Evolutionary conservation across 2,888 invertebrate genomes (phyloP).

Genomic region (Steromphala cineraria): DNA sequence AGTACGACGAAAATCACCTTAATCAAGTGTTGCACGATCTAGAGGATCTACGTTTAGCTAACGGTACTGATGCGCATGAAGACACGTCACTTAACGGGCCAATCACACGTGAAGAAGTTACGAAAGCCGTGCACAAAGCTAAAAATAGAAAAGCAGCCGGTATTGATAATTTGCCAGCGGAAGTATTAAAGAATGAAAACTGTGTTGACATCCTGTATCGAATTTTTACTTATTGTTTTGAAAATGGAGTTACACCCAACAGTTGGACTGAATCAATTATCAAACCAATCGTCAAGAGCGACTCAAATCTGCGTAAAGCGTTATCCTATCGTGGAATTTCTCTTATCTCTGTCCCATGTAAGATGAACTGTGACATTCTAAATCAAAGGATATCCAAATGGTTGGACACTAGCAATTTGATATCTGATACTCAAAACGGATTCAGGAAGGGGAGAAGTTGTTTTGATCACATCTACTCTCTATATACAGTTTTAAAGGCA

Average conservation of each 20-base stretch:
- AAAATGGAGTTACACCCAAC: background rate
- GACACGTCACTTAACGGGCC: too few species aligned
- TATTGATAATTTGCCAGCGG: background rate
- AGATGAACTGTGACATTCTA: constrained; percentile 24
- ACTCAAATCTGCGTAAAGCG: background rate
- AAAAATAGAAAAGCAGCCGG: background rate
- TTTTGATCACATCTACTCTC: constrained; percentile 25
- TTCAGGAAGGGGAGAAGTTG: constrained; percentile 22
- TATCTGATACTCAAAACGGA: constrained; percentile 27
- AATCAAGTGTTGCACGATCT: background rate
- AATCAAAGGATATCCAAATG: constrained; percentile 14
- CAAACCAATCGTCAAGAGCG: constrained; percentile 20
- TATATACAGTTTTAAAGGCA: background rate
- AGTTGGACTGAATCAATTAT: constrained; percentile 21
- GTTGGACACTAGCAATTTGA: constrained; percentile 7
- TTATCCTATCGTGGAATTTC: constrained; percentile 22
- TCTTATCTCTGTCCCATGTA: constrained; percentile 25
- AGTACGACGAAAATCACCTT: background rate
- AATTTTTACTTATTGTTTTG: constrained; percentile 17
- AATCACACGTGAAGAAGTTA: background rate
- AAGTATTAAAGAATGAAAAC: constrained; percentile 15
- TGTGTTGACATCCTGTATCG: background rate
- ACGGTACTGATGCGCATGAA: background rate
- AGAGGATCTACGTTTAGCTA: background rate
- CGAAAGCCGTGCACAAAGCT: background rate